Evolutionary conservation across 2,113 vertebrate genomes (phyloP), one percentile per base, ranked within the genome.

Genomic region (Rhinichthys klamathensis): DNA sequence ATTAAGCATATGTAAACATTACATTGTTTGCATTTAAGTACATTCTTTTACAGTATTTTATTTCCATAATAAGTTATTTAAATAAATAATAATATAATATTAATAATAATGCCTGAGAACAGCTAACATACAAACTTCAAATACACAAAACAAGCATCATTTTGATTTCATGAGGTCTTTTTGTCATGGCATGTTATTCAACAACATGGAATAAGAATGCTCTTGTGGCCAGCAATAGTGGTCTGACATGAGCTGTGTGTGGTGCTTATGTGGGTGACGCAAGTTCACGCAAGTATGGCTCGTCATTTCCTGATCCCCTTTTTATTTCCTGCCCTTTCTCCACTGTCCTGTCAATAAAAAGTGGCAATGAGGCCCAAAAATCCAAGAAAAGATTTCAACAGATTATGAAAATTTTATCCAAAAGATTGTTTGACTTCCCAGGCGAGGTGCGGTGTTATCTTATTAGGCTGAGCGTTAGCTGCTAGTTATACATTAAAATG

Each of bases 311-410:
- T 72, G 10, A 72, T 72, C 10, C 69, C 2, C 69, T 72, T 70
- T 70, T 35, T 70, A 70, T 41, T 70, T n/a, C 72, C 70, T 9
- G n/a, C 41, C 23, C 41, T 44, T 74, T 46, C 41, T 46, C 23
- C 41, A 46, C n/a, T 49, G 72, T 41, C 72, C 72, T 49, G 72
- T 27, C 72, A 49, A 74, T 49, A 73, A 73, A 70, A 72, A 41
- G 21, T 69, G 9, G 0, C 35, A 72, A 44, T 73, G 46, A 23
- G 4, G 35, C 9, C 3, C 11, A 41, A 25, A 73, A 46, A 49
- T 74, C 12, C n/a, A 16, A 46, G 21, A 41, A 38, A 25, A 73
- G 2, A 72, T 72, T 72, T 38, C 35, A 44, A 44, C 35, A 13
- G 69, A n/a, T 2, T 10, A 72, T 41, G 10, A 46, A 25, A 25